Percentiles rank a stretch among this genome's conserved stretches.
Evolutionary conservation across 2,888 invertebrate genomes (phyloP).

Genomic region (Griposia aprilina): DNA sequence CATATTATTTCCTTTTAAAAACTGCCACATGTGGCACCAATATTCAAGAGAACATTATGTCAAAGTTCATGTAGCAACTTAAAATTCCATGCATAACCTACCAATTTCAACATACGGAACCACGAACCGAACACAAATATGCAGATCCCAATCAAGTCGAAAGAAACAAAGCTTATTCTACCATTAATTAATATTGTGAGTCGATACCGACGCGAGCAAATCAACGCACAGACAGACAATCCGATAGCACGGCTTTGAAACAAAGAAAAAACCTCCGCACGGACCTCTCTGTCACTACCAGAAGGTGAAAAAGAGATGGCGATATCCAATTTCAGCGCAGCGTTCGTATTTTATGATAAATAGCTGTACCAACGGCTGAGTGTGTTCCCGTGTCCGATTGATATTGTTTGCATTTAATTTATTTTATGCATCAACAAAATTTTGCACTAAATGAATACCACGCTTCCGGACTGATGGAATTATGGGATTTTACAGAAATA

Average conservation of each 20-base stretch:
- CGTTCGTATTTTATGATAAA: constrained; percentile 87
- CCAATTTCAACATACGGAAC: constrained; percentile 63
- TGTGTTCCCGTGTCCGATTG: constrained; percentile 87
- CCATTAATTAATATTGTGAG: constrained; percentile 86
- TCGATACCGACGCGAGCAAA: constrained; percentile 84
- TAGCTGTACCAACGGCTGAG: constrained; percentile 83
- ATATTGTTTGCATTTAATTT: constrained; percentile 87
- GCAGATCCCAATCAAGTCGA: constrained; percentile 76
- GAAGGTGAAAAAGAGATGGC: constrained; percentile 71
- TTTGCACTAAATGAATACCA: constrained; percentile 80
- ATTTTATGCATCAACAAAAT: constrained; percentile 81
- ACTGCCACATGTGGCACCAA: not conserved
- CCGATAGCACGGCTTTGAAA: constrained; percentile 82
- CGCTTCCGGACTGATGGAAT: constrained; percentile 72
- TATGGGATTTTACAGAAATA: constrained; percentile 69
- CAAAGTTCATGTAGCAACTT: not conserved
- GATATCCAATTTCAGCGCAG: constrained; percentile 79
- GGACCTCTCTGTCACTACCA: constrained; percentile 71
- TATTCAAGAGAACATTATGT: constrained; percentile 14
- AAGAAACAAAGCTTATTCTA: constrained; percentile 85
- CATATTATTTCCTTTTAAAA: not conserved
- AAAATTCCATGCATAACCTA: not conserved
- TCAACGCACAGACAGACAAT: constrained; percentile 82
- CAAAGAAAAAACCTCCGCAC: constrained; percentile 75
- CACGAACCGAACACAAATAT: constrained; percentile 67